Percentiles rank a stretch among this genome's conserved stretches.
phyloP scores from a whole-genome alignment of 2,113 vertebrate species.

The Micronisus gabar region DNA sequence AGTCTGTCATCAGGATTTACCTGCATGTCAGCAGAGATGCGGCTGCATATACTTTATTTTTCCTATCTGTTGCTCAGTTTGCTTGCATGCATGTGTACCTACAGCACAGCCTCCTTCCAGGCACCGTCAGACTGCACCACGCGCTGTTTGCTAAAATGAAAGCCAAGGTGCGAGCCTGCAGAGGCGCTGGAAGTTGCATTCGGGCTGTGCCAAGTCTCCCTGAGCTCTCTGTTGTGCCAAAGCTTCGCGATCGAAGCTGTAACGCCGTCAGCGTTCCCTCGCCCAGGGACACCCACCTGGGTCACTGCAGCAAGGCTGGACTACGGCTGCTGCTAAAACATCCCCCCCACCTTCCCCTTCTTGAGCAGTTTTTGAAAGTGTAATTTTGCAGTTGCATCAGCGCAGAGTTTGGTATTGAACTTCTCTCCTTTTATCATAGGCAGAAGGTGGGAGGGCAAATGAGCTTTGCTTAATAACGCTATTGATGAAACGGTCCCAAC shows the following conservation, averaged over 20 bases:
- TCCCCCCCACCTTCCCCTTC: neutral
- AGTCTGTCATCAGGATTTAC: neutral
- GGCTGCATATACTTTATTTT: neutral
- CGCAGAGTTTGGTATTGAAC: neutral
- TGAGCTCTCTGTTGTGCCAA: neutral
- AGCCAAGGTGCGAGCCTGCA: neutral
- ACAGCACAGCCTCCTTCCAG: neutral
- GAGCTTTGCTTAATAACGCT: neutral
- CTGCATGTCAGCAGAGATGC: neutral
- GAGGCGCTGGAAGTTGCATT: neutral
- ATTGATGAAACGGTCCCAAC: neutral
- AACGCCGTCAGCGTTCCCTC: accelerated
- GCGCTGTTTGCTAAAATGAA: neutral
- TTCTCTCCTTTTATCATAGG: neutral
- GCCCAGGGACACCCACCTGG: neutral
- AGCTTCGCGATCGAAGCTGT: neutral
- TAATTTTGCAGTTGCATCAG: neutral
- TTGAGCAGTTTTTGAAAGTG: neutral
- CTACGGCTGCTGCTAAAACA: neutral
- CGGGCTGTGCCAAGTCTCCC: neutral
- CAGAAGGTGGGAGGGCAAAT: neutral
- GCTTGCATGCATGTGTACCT: neutral
- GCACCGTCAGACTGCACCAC: neutral
- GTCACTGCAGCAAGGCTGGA: neutral
- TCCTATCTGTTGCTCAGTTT: neutral